Percentiles rank a stretch among this genome's conserved stretches.
Evolutionary conservation across 2,888 invertebrate species (phyloP).

Genomic region (Drosophila aldrichi): DNA sequence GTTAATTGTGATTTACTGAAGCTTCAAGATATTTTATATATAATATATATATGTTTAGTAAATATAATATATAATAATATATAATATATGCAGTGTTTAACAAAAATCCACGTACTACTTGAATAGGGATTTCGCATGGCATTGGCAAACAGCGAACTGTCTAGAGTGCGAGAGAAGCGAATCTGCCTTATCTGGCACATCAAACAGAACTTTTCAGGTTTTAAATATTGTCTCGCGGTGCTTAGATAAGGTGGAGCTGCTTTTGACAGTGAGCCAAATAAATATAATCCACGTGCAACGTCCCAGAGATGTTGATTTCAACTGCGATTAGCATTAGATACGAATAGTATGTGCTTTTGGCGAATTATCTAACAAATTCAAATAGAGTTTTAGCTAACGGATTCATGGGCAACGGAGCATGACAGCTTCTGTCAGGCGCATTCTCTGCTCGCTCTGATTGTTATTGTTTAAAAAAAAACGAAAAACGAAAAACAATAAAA

Average conservation of each 20-base stretch:
- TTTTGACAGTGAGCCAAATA: conserved; percentile 34
- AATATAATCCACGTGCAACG: conserved; percentile 40
- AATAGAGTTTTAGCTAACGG: conserved; percentile 12
- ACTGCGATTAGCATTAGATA: conserved; percentile 30
- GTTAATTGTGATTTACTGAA: background rate
- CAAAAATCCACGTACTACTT: conserved; percentile 24
- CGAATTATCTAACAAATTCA: conserved; percentile 23
- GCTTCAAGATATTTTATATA: conserved; percentile 6
- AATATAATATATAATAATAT: background rate
- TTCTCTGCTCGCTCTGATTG: conserved; percentile 71
- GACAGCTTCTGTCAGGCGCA: conserved; percentile 37
- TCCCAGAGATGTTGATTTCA: conserved; percentile 7
- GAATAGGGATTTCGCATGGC: conserved; percentile 39
- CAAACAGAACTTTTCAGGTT: conserved; percentile 31
- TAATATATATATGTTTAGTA: background rate
- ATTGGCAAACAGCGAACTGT: conserved; percentile 45
- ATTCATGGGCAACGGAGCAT: conserved; percentile 40
- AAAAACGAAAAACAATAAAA: background rate
- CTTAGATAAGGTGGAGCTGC: conserved; percentile 36
- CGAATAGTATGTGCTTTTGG: conserved; percentile 21
- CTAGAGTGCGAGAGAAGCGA: conserved; percentile 1
- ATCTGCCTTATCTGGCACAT: conserved; percentile 40
- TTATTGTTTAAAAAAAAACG: conserved; percentile 20
- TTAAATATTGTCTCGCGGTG: conserved; percentile 21
- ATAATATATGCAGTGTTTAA: conserved; percentile 17